Base-by-base conservation (phyloP, 2,888 invertebrate genomes). In the Lycaena phlaeas region DNA sequence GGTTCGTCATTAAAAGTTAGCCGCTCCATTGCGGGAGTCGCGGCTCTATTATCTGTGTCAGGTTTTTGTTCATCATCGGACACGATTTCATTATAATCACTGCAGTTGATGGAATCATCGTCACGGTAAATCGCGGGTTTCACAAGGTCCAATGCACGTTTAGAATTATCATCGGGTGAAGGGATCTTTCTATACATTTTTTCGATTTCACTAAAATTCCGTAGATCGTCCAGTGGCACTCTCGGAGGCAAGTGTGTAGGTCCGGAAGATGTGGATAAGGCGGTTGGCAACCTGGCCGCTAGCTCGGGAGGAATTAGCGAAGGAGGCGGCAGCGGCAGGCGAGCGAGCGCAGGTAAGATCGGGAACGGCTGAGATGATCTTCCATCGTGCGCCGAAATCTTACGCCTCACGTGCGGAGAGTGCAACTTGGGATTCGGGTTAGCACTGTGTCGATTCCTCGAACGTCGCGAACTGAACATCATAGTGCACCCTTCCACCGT, bases 401-500 rank as follows among this genome's bases (percentile, higher is more conserved):
- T 96, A 51, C 96, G 88, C 40, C 96, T 87, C 52, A 96, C 88
- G 69, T 96, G 96, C n/a, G 97, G 96, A 53, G 96, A 96, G 76
- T 98, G 97, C 39, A 98, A 79, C 76, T 97, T 98, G 0, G 97
- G 97, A 73, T 98, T 98, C 1, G 97, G 97, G 74, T 98, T 98
- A 39, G 97, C 97, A 76, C 95, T 96, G 82, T 98, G 98, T 15
- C 98, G 88, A 67, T 98, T 98, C 40, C 98, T 88, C 49, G 96
- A 96, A 43, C 98, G 88, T 42, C 97, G 88, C 44, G 97, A 97
- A 78, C 96, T 97, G 79, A 98, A 98, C 92, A 97, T 96, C 95
- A 97, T 97, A 59, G 94, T 97, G 81, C 98, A 98, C 27, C 97
- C 97, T 64, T 95, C 95, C 36, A 98, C 97, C 10, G 98, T 97